A percentile compares a stretch with the other conserved stretches of the same genome.
These are phyloP conservation scores for Epirrita christyi DNA, from an alignment of 2,888 invertebrate species.

Conservation along the genomic window DNA sequence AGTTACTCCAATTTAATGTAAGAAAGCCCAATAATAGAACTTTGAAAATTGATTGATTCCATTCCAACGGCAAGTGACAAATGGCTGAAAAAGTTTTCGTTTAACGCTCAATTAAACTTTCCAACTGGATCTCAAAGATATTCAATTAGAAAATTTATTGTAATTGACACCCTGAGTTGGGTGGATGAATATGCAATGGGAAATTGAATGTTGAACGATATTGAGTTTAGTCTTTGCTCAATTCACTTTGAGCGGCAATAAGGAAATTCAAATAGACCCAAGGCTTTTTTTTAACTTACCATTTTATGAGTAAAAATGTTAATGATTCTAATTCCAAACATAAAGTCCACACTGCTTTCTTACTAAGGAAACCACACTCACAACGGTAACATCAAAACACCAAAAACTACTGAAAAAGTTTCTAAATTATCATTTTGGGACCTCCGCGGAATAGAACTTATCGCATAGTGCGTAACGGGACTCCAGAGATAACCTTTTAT, in stretches of 20 bases:
- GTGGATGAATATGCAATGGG: conserved; percentile 29
- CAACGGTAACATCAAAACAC: conserved; percentile 2
- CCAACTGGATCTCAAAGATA: conserved; percentile 39
- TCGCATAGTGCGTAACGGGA: conserved; percentile 33
- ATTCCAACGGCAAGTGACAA: conserved; percentile 43
- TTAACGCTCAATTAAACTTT: conserved; percentile 54
- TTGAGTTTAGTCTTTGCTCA: conserved; percentile 15
- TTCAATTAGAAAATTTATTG: conserved; percentile 56
- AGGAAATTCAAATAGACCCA: neutral
- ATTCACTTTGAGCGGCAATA: conserved; percentile 6
- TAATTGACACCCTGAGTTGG: conserved; percentile 47
- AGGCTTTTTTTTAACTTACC: neutral
- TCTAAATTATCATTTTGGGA: conserved; percentile 36
- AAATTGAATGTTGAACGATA: conserved; percentile 21
- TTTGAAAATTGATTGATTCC: conserved; percentile 37
- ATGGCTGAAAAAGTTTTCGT: conserved; percentile 47
- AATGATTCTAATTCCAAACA: no score
- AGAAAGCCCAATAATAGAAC: conserved; percentile 23
- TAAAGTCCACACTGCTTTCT: no score
- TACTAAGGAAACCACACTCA: neutral
- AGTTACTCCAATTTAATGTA: neutral
- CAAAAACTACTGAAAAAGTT: conserved; percentile 27
- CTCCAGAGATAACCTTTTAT: conserved; percentile 54
- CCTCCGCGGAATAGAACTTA: conserved; percentile 32
- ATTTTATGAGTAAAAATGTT: no score